Base-by-base conservation (phyloP, 1,140 invertebrate species). In the Drosophila aff. region DNA sequence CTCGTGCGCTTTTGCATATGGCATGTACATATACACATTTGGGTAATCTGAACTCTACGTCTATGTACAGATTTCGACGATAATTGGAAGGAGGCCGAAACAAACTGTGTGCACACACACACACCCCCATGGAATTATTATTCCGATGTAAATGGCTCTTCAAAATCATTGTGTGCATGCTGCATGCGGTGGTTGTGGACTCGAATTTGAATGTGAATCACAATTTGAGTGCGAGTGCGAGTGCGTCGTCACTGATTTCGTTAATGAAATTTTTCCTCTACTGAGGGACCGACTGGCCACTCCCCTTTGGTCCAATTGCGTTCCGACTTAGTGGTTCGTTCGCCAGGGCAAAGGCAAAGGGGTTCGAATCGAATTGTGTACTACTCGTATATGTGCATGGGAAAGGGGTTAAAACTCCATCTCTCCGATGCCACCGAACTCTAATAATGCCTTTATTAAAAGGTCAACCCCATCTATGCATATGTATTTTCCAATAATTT, bases 211-310 rank as follows among this genome's bases (percentile, higher is more conserved):
- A 55, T 57, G 10, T 50, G 59, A 28, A 33, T 52, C 50, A 52
- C 11, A 52, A 52, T 61, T 21, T 62, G 59, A 36, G 33, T 55
- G 11, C 16, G 59, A 36, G 33, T 55, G 11, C 16, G 57, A 36
- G 53, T 63, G 57, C 53, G 71, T 55, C 50, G 71, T 26, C 73
- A 76, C 61, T 76, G 74, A 75, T 81, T 65, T 81, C 58, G 82
- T 81, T 84, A 84, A 81, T 84, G 82, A 84, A 84, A 84, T 72
- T 81, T 80, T 80, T 72, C 50, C 69, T 52, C 43, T 47, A 49
- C 60, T 33, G 49, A 21, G 52, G 50, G 40, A 43, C 10, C n/a
- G 40, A 47, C 10, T 41, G 53, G 62, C 59, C 81, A 84, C 81
- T 58, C 81, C 81, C 76, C 73, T 41, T 40, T 41, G 38, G 36